Evolutionary conservation across 2,113 vertebrate genomes (phyloP).

Genomic region (Tragelaphus buxtoni): DNA sequence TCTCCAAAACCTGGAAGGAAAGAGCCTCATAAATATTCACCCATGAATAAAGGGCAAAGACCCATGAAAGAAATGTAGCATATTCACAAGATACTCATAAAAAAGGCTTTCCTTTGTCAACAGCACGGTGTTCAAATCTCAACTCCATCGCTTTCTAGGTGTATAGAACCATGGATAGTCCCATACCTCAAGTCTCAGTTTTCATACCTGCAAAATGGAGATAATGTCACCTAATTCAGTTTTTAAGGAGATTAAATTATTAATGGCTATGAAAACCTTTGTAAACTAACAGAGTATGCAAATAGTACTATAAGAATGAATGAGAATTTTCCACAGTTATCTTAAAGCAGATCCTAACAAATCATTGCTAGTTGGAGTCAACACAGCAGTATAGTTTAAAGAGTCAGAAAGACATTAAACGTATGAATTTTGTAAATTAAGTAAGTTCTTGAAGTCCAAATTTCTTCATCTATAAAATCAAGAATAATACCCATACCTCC

Average conservation of each 20-base stretch:
- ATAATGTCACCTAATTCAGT: background rate
- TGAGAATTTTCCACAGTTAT: background rate
- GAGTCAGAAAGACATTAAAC: background rate
- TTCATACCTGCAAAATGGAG: background rate
- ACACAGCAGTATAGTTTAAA: background rate
- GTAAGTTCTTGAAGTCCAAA: background rate
- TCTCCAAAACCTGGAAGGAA: conserved; percentile 92
- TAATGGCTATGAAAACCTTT: background rate
- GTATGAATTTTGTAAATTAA: background rate
- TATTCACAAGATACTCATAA: background rate
- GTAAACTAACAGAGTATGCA: background rate
- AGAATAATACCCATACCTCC: background rate
- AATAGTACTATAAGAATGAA: background rate
- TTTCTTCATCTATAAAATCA: conserved; percentile 24
- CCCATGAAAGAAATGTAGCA: background rate
- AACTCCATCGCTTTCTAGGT: background rate
- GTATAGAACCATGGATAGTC: background rate
- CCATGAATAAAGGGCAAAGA: background rate
- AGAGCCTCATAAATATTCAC: conserved; percentile 59
- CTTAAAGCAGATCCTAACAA: background rate
- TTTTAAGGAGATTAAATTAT: conserved; percentile 20
- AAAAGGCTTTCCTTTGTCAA: background rate
- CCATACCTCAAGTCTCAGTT: background rate
- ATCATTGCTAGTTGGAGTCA: background rate
- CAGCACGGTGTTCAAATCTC: background rate